Evolutionary conservation across 2,113 vertebrate genomes (phyloP).

Genomic region (Pelmatolapia mariae): DNA sequence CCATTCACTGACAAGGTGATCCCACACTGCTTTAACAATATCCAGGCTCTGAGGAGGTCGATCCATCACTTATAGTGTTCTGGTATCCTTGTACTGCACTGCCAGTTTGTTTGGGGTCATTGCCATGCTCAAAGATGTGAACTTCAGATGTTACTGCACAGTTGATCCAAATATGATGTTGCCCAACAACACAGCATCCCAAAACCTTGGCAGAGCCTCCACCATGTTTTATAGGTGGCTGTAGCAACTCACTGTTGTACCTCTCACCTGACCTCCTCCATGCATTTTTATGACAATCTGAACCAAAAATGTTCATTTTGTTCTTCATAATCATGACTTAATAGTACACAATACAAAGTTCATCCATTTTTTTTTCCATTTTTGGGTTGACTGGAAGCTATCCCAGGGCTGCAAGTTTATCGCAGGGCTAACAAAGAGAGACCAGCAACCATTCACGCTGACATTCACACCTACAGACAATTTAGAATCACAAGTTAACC

Average conservation of each 20-base stretch:
- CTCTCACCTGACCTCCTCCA: background rate
- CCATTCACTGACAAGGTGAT: background rate
- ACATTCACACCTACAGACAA: background rate
- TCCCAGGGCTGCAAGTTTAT: accelerated
- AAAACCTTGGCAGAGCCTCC: background rate
- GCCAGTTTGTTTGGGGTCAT: background rate
- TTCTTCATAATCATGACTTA: background rate
- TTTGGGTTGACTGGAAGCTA: background rate
- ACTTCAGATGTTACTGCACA: background rate
- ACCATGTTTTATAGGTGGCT: background rate
- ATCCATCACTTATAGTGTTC: background rate
- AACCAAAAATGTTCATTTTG: background rate
- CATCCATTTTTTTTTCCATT: background rate
- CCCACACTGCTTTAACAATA: background rate
- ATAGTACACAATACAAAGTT: background rate
- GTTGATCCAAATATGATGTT: background rate
- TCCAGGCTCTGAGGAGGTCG: accelerated
- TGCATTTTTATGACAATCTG: background rate
- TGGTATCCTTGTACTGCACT: accelerated
- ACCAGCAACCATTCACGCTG: background rate
- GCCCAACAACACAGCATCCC: background rate
- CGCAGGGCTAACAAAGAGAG: background rate
- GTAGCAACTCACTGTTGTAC: background rate
- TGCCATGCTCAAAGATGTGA: background rate
- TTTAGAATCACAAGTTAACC: background rate